Evolutionary conservation across 2,797 vertebrate species (phyloP).

Genomic region (Acomys russatus): DNA sequence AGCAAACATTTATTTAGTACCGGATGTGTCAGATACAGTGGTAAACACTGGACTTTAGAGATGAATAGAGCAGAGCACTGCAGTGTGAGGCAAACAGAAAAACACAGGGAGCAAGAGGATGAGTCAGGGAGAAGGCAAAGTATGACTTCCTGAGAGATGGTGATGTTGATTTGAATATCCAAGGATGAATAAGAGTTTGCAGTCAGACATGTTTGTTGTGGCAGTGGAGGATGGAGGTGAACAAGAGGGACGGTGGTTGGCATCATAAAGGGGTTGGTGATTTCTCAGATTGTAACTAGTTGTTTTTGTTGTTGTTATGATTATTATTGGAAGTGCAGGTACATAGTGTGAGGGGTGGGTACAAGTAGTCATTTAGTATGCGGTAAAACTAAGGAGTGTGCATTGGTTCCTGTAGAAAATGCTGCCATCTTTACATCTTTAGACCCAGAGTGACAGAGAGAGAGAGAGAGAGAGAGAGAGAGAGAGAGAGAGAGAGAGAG

Average conservation of each 20-base stretch:
- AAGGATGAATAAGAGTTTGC: not conserved
- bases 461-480: not conserved
- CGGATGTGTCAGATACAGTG: not conserved
- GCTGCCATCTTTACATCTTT: not conserved
- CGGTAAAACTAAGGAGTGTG: not conserved
- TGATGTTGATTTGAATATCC: not conserved
- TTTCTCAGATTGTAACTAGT: not conserved
- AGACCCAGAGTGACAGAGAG: not conserved
- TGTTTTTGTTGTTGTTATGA: not conserved
- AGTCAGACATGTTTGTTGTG: not conserved
- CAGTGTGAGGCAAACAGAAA: not conserved
- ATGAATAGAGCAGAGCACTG: not conserved
- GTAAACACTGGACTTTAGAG: not conserved
- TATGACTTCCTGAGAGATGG: not conserved
- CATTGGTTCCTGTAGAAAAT: not conserved
- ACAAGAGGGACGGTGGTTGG: not conserved
- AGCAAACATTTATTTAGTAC: not conserved
- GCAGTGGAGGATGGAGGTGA: not conserved
- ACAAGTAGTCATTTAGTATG: not conserved
- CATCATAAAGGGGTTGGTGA: not conserved
- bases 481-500: accelerated
- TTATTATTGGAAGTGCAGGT: not conserved
- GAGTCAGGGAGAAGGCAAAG: not conserved
- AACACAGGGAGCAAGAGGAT: not conserved
- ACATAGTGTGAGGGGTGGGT: not conserved